Conservation (phyloP, 2,888 invertebrate species). For the Eugnorisma glareosa region DNA sequence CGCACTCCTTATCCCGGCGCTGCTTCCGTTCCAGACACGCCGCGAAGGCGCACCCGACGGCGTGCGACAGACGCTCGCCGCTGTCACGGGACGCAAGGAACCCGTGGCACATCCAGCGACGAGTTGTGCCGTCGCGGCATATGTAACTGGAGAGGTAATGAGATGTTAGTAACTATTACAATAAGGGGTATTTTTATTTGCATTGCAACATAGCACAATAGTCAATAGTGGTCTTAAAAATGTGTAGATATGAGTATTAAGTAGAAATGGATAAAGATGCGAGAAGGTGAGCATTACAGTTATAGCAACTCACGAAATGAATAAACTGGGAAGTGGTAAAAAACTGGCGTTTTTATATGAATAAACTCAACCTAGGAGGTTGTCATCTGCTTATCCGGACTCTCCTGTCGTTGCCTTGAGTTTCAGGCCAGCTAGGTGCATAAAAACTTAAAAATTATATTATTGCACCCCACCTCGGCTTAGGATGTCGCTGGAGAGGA, state of each 20-base stretch:
- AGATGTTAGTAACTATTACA: not conserved
- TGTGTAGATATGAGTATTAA: not conserved
- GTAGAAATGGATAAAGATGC: not conserved
- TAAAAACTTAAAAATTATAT: not conserved
- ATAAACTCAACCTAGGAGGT: not conserved
- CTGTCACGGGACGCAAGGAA: conserved; percentile 98
- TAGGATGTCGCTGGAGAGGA: not conserved
- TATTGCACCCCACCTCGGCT: not conserved
- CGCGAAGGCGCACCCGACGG: conserved; percentile 99
- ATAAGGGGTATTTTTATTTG: not conserved
- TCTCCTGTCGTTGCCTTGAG: not conserved
- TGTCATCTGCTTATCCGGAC: not conserved
- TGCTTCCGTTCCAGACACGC: conserved; percentile 99
- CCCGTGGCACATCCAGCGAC: conserved; percentile 99
- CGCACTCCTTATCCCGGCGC: conserved; percentile 98
- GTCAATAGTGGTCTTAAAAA: not conserved
- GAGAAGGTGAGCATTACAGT: not conserved
- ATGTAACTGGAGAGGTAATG: conserved; percentile 94
- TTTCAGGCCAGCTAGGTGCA: not conserved
- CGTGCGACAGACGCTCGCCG: conserved; percentile 99
- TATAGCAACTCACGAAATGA: not conserved
- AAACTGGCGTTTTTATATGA: not conserved
- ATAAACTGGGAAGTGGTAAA: not conserved
- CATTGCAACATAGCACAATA: not conserved
- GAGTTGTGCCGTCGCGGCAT: conserved; percentile 99